Conservation (phyloP, 2,888 invertebrate genomes). For the Synergus umbraculus region DNA sequence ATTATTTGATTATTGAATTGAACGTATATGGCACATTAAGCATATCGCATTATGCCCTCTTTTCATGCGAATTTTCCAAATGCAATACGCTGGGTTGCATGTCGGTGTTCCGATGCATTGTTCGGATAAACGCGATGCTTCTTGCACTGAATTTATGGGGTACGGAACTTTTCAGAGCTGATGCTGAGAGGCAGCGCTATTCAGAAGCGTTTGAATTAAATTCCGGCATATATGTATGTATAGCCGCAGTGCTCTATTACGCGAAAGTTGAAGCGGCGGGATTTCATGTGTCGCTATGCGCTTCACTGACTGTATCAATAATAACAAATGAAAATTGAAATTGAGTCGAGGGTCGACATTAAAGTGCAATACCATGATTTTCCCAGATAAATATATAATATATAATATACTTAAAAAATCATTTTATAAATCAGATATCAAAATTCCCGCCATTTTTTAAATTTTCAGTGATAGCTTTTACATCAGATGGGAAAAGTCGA, state of each 20-base stretch:
- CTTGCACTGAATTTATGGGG: constrained; percentile 59
- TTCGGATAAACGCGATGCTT: constrained; percentile 56
- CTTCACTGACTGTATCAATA: constrained; percentile 56
- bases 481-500: background rate
- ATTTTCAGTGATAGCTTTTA: background rate
- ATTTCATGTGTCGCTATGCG: constrained; percentile 61
- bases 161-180: constrained; percentile 60
- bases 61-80: constrained; percentile 30
- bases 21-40: constrained; percentile 37
- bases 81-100: constrained; percentile 47
- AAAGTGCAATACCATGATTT: background rate
- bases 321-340: constrained; percentile 51
- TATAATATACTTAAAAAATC: too few species aligned
- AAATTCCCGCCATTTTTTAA: background rate
- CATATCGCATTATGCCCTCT: constrained; percentile 35
- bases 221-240: constrained; percentile 55
- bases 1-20: constrained; percentile 25
- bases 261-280: constrained; percentile 54
- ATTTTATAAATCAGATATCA: too few species aligned
- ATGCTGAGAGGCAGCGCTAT: constrained; percentile 56
- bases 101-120: constrained; percentile 58
- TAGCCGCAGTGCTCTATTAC: constrained; percentile 59
- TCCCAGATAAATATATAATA: too few species aligned
- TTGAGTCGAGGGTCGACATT: background rate
- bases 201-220: constrained; percentile 61